Evolutionary conservation across 2,113 vertebrate genomes (phyloP).

Genomic region (Forbesichthys agassizii): DNA sequence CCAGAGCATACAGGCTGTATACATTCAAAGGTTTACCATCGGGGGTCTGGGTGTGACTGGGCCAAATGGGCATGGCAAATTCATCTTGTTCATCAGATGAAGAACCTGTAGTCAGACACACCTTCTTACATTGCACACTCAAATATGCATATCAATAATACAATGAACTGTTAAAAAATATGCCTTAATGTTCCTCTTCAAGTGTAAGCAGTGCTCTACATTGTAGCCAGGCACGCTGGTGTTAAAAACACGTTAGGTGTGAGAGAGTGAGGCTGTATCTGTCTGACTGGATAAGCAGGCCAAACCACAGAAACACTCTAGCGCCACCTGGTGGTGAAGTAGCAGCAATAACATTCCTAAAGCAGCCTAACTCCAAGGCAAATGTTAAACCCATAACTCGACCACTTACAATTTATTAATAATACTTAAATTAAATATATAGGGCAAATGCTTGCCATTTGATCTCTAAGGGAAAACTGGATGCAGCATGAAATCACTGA

Average conservation of each 20-base stretch:
- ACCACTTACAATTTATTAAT: conserved; percentile 69
- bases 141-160: not conserved
- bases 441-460: conserved; percentile 70
- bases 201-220: no score
- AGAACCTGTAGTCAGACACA: conserved; percentile 82
- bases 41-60: conserved; percentile 87
- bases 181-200: conserved; percentile 4
- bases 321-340: conserved; percentile 66
- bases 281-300: conserved; percentile 10
- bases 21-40: conserved; percentile 75
- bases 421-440: conserved; percentile 66
- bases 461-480: conserved; percentile 63
- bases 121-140: conserved; percentile 5
- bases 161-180: conserved; percentile 18
- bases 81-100: conserved; percentile 99
- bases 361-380: conserved; percentile 47
- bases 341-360: conserved; percentile 23
- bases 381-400: conserved; percentile 73
- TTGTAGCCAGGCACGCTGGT: conserved; percentile 51
- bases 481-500: conserved; percentile 47
- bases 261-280: conserved; percentile 27
- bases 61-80: conserved; percentile 93
- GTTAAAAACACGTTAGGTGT: conserved; percentile 56
- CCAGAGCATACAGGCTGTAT: no score
- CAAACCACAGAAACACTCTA: conserved; percentile 43